Evolutionary conservation across 1,140 invertebrate species (phyloP), one percentile per base, ranked within the genome.

Genomic region (Berghia stephanieae): DNA sequence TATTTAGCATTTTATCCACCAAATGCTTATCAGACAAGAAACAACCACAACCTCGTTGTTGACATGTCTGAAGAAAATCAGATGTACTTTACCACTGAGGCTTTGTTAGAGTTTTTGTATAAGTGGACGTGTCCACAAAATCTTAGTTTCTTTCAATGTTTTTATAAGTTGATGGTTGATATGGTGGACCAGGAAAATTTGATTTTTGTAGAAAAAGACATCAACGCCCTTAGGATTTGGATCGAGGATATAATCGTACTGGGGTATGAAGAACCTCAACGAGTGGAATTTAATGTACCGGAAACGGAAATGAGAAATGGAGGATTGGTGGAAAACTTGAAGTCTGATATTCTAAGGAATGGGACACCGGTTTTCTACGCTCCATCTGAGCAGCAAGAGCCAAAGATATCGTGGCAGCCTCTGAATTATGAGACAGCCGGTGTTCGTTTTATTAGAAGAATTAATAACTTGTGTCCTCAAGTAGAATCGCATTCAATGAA

Each of bases 1-100:
- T 60, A 68, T 57, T 24, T 87, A 16, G 84, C 66, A n/a, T 87
- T 86, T 68, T 49, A 60, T 38, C 68, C 82, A 38, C 83, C 84
- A 10, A 84, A 78, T 63, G 77, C 78, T 49, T 78, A 78, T 71
- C 84, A 84, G 52, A 60, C 77, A 10, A 46, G 83, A 66, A 83
- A 82, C 55, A n/a, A 70, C 27, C 83, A 85, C 67, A 70, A 52
- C 5, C 77, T 82, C 71, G 38, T 85, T 13, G 77, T 77, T 46
- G 85, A 86, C 49, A 72, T 78, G 27, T 27, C 44, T 31, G 75
- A 85, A 44, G 85, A 86, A 75, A 55, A 34, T 24, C 24, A 57
- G 31, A 34, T 85, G 34, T 85, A 83, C 75, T 31, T 74, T 21
- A 34, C 78, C 5, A 75, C 76, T 49, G 81, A 78, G 24, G 2